Conservation (phyloP, 2,888 invertebrate genomes). For the Encarsia formosa region DNA sequence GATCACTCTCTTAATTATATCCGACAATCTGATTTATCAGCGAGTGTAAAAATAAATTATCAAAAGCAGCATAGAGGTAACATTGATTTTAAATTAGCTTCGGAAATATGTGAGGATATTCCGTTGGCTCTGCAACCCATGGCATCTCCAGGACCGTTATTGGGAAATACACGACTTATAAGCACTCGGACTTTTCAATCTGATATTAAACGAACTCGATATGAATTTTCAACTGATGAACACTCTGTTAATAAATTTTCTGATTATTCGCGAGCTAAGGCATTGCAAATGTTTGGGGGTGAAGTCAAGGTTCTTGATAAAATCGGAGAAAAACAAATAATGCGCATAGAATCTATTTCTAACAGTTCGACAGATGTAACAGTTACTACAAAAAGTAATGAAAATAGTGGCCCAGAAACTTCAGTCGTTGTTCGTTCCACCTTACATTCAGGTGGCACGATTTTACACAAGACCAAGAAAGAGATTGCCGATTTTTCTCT, state of each 20-base stretch:
- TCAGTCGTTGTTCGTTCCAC: slow-evolving; percentile 77
- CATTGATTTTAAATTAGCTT: too few relatives aligned
- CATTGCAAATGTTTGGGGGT: slow-evolving; percentile 70
- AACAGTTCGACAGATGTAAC: not conserved
- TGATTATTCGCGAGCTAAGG: slow-evolving; percentile 56
- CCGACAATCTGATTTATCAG: too few relatives aligned
- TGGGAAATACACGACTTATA: slow-evolving; percentile 77
- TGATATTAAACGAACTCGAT: slow-evolving; percentile 53
- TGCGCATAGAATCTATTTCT: slow-evolving; percentile 57
- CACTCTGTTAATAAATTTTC: slow-evolving; percentile 57
- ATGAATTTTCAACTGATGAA: slow-evolving; percentile 56
- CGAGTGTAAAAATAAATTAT: too few relatives aligned
- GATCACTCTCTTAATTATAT: too few relatives aligned
- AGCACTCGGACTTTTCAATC: slow-evolving; percentile 57
- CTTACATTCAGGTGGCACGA: slow-evolving; percentile 80
- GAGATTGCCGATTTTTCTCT: not conserved
- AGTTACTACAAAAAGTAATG: too few relatives aligned
- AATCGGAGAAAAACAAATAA: slow-evolving; percentile 65
- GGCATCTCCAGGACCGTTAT: slow-evolving; percentile 77
- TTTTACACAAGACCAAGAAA: slow-evolving; percentile 54
- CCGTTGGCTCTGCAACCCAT: slow-evolving; percentile 54
- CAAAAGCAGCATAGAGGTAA: too few relatives aligned
- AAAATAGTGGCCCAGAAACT: slow-evolving; percentile 55
- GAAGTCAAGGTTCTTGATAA: slow-evolving; percentile 73
- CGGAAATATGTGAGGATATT: slow-evolving; percentile 54